Evolutionary conservation across 92 coral and sea anemone genomes (phyloP), one percentile per base, ranked within the genome.

Genomic region (Anthopleura xanthogrammica): DNA sequence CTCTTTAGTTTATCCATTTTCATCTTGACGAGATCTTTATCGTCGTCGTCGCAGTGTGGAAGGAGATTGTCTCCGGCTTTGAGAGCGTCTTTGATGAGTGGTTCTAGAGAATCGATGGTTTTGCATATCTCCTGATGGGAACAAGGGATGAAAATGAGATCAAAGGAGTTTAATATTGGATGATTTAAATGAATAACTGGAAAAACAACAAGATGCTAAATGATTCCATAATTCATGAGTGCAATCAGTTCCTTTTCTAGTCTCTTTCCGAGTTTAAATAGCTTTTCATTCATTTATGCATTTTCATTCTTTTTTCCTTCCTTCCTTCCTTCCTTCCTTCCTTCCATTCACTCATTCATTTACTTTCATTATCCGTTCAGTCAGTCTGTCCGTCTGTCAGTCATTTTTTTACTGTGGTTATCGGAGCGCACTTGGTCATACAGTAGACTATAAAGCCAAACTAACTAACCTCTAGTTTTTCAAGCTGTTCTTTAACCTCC

Each of bases 1-100:
- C 92, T 95, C 75, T 90, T 87, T 19, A 92, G 81, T 74, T 92
- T 93, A 83, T 92, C 95, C 73, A 95, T 86, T 91, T 97, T 97
- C 90, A 88, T 92, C 48, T 92, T 92, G 16, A 97, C 92, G 39
- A 97, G 71, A 73, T 85, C 94, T 60, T 82, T 77, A 87, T 97
- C 99, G 41, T 92, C 98, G 9, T 90, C 98, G 50, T 94, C 91
- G 82, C 98, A 95, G 83, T 84, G 95, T 7, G 88, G 87, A 76
- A 92, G 76, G 19, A 97, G 88, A 11, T 91, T 79, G 43, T 94
- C 98, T 29, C 98, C 95, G 52, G 95, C 90, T 60, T 89, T 81
- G 20, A 85, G 79, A 46, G 94, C 86, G 72, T 94, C 94, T 68
- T 83, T 84, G n/a, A 97, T 85, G 0, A 92, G 88, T 7, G 95